phyloP scores from a whole-genome alignment of 1,140 invertebrate species.

The Ctenoplectra terminalis region DNA sequence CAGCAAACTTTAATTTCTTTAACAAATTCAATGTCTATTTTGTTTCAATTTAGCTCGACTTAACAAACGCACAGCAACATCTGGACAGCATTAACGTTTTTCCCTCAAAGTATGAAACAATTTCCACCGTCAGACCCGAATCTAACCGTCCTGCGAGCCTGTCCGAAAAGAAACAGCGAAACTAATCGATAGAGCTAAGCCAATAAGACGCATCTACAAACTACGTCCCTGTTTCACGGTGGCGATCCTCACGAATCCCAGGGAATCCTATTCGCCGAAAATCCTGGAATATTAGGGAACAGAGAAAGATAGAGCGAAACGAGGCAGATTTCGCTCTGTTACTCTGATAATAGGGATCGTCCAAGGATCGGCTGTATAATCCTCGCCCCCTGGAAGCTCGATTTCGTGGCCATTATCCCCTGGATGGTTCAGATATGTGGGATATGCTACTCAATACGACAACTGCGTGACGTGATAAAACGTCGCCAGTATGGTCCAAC shows the following conservation, averaged over 20 bases:
- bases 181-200: slow-evolving; percentile 29
- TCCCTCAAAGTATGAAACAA: too few species aligned
- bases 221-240: slow-evolving; percentile 1
- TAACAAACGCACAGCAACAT: too few species aligned
- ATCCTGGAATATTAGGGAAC: slow-evolving; percentile 14
- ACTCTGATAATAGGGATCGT: slow-evolving; percentile 19
- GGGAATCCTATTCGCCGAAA: slow-evolving; percentile 20
- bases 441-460: slow-evolving; percentile 30
- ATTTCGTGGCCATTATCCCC: slow-evolving; percentile 47
- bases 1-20: too few species aligned
- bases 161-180: background rate
- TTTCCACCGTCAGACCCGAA: too few species aligned
- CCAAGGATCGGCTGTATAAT: slow-evolving; percentile 40
- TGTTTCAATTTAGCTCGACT: too few species aligned
- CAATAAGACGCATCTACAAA: slow-evolving; percentile 35
- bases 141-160: background rate
- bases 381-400: background rate
- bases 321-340: slow-evolving; percentile 13
- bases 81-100: too few species aligned
- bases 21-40: too few species aligned
- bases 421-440: background rate
- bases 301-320: slow-evolving; percentile 18
- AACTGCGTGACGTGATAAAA: slow-evolving; percentile 66
- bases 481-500: slow-evolving; percentile 11
- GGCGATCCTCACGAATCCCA: slow-evolving; percentile 13